phyloP scores from a whole-genome alignment of 2,888 invertebrate genomes.

The Crematogaster levior region DNA sequence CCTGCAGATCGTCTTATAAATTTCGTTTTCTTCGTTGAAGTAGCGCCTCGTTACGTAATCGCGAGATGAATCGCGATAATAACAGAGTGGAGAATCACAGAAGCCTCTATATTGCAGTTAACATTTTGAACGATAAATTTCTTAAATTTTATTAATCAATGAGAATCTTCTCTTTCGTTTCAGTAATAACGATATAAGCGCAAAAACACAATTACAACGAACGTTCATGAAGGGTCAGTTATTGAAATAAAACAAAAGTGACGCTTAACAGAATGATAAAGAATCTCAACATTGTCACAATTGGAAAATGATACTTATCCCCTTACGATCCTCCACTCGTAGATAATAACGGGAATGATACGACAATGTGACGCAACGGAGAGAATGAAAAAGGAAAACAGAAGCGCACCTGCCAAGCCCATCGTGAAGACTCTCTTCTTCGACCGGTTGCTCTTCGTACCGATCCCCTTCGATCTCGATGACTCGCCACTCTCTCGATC shows the following conservation, averaged over 20 bases:
- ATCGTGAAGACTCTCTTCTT: conserved; percentile 40
- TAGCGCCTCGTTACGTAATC: neutral
- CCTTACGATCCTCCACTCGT: conserved; percentile 17
- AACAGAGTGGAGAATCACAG: neutral
- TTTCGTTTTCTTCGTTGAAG: neutral
- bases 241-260: conserved; percentile 8
- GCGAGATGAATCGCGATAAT: neutral
- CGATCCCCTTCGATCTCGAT: conserved; percentile 22
- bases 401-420: conserved; percentile 64
- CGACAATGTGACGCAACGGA: neutral
- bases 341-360: conserved; percentile 12
- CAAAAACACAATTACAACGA: neutral
- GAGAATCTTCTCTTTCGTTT: neutral
- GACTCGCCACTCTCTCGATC: conserved; percentile 29
- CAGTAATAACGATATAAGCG: neutral
- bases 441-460: conserved; percentile 4
- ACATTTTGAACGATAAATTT: neutral
- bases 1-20: neutral
- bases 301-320: conserved; percentile 51
- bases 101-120: neutral
- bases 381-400: conserved; percentile 12
- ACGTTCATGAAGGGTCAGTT: neutral
- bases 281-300: conserved; percentile 43
- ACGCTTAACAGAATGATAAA: conserved; percentile 26
- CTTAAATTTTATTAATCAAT: neutral